Conservation (phyloP, 2,113 vertebrate genomes). For the Gavialis gangeticus region DNA sequence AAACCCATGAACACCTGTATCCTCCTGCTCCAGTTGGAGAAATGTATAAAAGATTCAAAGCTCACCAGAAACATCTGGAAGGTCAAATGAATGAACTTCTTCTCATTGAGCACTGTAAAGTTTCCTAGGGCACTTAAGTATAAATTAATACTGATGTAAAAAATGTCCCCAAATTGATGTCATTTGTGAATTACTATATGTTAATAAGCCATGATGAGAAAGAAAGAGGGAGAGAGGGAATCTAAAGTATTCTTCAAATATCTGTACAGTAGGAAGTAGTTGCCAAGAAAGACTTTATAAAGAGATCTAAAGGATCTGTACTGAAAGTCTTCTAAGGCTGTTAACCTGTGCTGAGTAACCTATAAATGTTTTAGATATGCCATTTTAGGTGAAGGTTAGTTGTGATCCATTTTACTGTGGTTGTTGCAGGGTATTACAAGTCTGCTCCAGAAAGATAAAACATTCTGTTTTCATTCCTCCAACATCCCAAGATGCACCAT, state of each 20-base stretch:
- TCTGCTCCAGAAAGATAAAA: too few species aligned
- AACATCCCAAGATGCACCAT: too few species aligned
- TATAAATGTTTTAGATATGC: too few species aligned
- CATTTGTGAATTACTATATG: slow-evolving; percentile 28
- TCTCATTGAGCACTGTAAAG: neutral
- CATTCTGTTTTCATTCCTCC: too few species aligned
- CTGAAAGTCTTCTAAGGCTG: neutral
- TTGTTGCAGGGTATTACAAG: too few species aligned
- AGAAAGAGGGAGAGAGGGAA: slow-evolving; percentile 25
- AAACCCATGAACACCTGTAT: neutral
- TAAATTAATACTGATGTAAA: slow-evolving; percentile 49
- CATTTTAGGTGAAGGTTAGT: too few species aligned
- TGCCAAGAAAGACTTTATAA: slow-evolving; percentile 44
- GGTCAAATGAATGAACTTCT: neutral
- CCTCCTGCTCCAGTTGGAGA: neutral
- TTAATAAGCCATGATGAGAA: slow-evolving; percentile 45
- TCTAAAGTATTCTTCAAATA: slow-evolving; percentile 49
- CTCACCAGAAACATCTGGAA: neutral
- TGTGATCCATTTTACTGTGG: too few species aligned
- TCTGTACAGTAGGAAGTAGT: slow-evolving; percentile 43
- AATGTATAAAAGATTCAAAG: neutral
- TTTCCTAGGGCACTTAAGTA: neutral
- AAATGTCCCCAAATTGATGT: neutral
- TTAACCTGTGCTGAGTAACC: too few species aligned
- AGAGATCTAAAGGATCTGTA: slow-evolving; percentile 13